A percentile compares a stretch with the other conserved stretches of the same genome.
Evolutionary conservation across 2,888 invertebrate species (phyloP).

Genomic region (Esperia sulphurella): DNA sequence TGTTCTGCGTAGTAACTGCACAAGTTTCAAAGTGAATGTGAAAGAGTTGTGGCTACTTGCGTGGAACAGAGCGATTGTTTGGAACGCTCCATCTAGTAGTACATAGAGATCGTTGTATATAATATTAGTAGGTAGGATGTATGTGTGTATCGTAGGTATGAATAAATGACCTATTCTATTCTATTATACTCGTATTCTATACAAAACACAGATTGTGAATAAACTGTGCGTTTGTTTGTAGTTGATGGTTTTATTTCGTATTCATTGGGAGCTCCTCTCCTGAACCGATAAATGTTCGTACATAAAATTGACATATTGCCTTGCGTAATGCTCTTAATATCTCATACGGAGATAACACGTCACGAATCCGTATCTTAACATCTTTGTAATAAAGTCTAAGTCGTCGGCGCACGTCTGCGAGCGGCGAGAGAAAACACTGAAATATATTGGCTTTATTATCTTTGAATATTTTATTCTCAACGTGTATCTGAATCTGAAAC

Average conservation of each 20-base stretch:
- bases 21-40: too few species aligned
- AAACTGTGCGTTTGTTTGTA: too few species aligned
- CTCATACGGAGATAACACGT: background rate
- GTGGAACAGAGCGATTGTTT: too few species aligned
- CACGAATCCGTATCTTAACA: background rate
- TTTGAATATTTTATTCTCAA: background rate
- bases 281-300: conserved; percentile 38
- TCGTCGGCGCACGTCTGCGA: background rate
- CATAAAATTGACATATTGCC: conserved; percentile 37
- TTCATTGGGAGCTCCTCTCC: conserved; percentile 23
- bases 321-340: background rate
- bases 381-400: background rate
- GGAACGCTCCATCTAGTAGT: too few species aligned
- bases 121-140: too few species aligned
- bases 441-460: background rate
- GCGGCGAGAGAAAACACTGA: background rate
- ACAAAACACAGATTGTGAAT: too few species aligned
- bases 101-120: too few species aligned
- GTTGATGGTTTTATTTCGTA: conserved; percentile 12
- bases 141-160: too few species aligned
- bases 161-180: too few species aligned
- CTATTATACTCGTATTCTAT: too few species aligned
- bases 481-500: background rate
- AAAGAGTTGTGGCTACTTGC: too few species aligned
- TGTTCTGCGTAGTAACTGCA: too few species aligned